Evolutionary conservation across 2,797 vertebrate genomes (phyloP), one percentile per base, ranked within the genome.

Genomic region (Loris lydekkerianus): DNA sequence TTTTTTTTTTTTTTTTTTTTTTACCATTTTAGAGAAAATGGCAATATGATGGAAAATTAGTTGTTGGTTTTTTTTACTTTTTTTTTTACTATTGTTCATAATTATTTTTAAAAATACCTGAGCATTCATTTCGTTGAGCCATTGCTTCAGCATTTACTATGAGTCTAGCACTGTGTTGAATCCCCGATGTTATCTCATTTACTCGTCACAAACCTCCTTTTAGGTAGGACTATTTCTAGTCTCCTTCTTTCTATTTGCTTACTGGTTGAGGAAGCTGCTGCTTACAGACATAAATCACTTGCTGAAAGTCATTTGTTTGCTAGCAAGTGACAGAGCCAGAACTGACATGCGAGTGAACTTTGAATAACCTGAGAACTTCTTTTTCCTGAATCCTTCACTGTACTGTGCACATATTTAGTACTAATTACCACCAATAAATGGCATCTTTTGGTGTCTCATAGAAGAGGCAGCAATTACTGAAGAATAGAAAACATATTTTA

Each of bases 341-440:
- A 40, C 0, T 8, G 43, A 83, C 60, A 15, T 37, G 37, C 9
- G n/a, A 72, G 11, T 15, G 63, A 67, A 75, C 4, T 56, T 1
- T 40, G 23, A 67, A 61, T 34, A 86, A 43, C 31, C 89, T 31
- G 49, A 80, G 5, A 60, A 1, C 86, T 86, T 67, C 11, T 80
- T 94, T 86, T 76, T 20, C 75, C 93, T 91, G 5, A 43, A 14
- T 69, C 29, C 43, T 87, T 95, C 53, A 67, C 1, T 9, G 20
- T 93, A 58, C 53, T 34, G 20, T 61, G 21, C n/a, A 17, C 14
- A 61, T 56, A 88, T 56, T 88, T 37, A 83, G 61, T 23, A 58
- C n/a, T 34, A 40, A 56, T 78, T 89, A 46, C 25, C 78, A 17
- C 87, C 60, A 73, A 77, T 91, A 70, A 93, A 49, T 94, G 43